Conservation (phyloP, 92 coral and sea anemone genomes). For the Porites evermanni region DNA sequence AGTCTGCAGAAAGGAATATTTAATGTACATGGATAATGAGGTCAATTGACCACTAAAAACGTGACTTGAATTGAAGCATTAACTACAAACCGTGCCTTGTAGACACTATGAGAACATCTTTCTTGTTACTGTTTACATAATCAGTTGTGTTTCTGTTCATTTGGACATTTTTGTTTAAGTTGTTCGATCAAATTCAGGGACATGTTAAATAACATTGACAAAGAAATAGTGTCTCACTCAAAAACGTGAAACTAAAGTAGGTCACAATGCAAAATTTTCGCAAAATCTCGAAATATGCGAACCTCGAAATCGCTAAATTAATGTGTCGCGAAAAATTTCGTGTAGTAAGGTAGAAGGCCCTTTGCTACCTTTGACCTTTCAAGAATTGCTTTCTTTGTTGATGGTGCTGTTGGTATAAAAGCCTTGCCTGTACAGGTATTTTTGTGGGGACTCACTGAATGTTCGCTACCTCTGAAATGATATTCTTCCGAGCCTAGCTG, state of each 20-base stretch:
- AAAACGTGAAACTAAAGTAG: too few relatives aligned
- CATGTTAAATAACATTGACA: too few relatives aligned
- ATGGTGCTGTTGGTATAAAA: constrained; percentile 34
- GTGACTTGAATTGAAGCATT: constrained; percentile 51
- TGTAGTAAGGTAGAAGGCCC: constrained; percentile 29
- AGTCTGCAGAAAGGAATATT: constrained; percentile 45
- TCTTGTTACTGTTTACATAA: constrained; percentile 50
- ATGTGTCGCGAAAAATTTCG: too few relatives aligned
- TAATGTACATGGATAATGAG: constrained; percentile 57
- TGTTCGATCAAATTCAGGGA: too few relatives aligned
- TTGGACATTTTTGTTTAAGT: constrained; percentile 40
- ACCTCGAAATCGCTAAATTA: too few relatives aligned
- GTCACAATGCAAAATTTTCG: too few relatives aligned
- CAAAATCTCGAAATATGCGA: too few relatives aligned
- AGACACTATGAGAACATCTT: constrained; percentile 56
- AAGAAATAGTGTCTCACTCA: too few relatives aligned
- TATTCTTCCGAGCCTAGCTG: constrained; percentile 35
- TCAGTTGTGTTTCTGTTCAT: constrained; percentile 43
- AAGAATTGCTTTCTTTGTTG: constrained; percentile 15
- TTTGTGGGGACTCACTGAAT: constrained; percentile 55
- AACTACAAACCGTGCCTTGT: constrained; percentile 51
- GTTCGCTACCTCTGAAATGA: constrained; percentile 28
- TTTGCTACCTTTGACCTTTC: constrained; percentile 27
- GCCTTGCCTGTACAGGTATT: constrained; percentile 36
- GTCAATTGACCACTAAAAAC: constrained; percentile 51